Evolutionary conservation across 1,140 invertebrate species (phyloP), one percentile per base, ranked within the genome.

Genomic region (Penaeus vannamei): DNA sequence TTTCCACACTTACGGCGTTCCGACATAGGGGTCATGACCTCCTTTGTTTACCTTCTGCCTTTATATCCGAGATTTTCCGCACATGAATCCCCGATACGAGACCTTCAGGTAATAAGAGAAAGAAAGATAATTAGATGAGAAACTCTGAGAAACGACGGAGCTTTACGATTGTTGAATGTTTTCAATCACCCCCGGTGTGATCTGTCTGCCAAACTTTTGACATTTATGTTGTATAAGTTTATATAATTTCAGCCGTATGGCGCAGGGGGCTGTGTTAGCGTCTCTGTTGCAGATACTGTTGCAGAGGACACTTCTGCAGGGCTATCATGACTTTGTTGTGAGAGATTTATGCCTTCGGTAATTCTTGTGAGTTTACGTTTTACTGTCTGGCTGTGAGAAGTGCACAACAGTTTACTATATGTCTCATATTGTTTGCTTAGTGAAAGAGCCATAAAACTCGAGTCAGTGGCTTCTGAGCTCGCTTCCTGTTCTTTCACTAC

Each of bases 51-150:
- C 82, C 29, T 46, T 81, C 8, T 59, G 20, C 26, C 23, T 69
- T 79, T 84, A 29, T 46, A 59, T 19, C 64, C 14, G 46, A n/a
- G 17, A 59, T 12, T 80, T 53, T 32, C 22, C 22, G 53, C 72
- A 84, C 87, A 89, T 89, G 87, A 89, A 89, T 89, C 84, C 87
- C 87, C 87, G 82, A 89, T 89, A 89, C 87, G 87, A 89, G 82
- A 84, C 80, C 82, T 84, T 62, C 81, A 89, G 82, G 87, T 89
- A 89, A 89, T 89, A 89, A 89, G 79, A 84, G 87, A 84, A 84
- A 89, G 87, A 89, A 89, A 89, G 81, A 89, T 89, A 89, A 89
- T 89, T 89, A 89, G 87, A 89, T 89, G 87, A 77, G 87, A 89
- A 84, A 84, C 81, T 79, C 87, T 20, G 86, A n/a, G 64, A 46